phyloP scores from a whole-genome alignment of 1,140 invertebrate genomes.

The Drosophila ficusphila region DNA sequence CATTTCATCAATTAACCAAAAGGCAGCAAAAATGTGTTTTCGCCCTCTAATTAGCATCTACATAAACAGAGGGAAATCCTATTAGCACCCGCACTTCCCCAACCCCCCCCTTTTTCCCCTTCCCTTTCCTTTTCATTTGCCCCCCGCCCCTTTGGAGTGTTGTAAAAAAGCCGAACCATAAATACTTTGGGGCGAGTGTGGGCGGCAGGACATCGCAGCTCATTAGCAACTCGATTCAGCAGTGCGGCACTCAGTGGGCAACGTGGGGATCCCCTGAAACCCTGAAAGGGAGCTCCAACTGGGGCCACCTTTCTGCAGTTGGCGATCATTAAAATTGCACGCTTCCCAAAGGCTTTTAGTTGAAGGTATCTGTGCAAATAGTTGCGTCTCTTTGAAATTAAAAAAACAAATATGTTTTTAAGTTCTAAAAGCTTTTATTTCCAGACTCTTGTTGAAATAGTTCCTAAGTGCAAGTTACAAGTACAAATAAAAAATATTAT shows the following conservation, averaged over 20 bases:
- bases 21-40: conserved; percentile 75
- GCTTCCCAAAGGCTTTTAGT: not conserved
- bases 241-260: not conserved
- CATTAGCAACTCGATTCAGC: conserved; percentile 40
- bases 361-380: no score
- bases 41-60: conserved; percentile 78
- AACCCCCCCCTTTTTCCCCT: no score
- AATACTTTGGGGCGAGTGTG: conserved; percentile 37
- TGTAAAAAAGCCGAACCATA: conserved; percentile 35
- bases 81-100: conserved; percentile 48
- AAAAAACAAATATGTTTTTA: no score
- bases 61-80: conserved; percentile 78
- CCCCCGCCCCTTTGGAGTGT: not conserved
- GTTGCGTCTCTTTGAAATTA: not conserved
- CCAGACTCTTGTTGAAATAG: no score
- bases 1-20: conserved; percentile 80
- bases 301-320: not conserved
- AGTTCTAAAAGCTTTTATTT: no score
- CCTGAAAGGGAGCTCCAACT: not conserved
- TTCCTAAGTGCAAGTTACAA: no score
- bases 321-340: not conserved
- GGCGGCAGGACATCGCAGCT: conserved; percentile 34
- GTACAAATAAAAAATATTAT: no score
- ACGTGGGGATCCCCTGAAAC: not conserved
- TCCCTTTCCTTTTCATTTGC: no score